Base-by-base conservation (phyloP, 92 coral and sea anemone genomes). In the Blastomussa wellsi region DNA sequence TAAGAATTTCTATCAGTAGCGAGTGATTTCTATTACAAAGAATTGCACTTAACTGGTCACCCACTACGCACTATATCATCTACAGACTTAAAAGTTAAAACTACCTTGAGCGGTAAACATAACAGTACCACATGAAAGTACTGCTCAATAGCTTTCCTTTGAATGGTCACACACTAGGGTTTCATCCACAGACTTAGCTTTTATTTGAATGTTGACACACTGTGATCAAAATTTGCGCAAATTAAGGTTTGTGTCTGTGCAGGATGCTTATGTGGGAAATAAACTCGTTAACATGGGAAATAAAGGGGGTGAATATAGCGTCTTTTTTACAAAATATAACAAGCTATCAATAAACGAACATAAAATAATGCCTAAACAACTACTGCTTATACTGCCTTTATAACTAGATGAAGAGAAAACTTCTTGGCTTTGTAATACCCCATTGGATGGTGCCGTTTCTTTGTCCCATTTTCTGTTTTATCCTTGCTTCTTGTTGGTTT, bases 361-460 rank as follows among this genome's bases (percentile, higher is more conserved):
- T 32, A 20, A 49, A 44, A 48, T 20, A 72, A 72, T 36, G 24
- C 70, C 78, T 71, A 72, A 72, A 51, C 33, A 72, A 73, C 35
- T 53, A 53, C 5, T 48, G 70, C 62, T 87, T 76, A 94, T 26
- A 92, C 89, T 71, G 93, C 93, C 29, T 88, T 83, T 41, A 94
- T 88, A 36, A 69, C 67, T 16, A 93, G 73, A 14, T 88, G 87
- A 60, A 94, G 90, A 4, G 90, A 86, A 77, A 94, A 94, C 83
- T 88, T 92, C 84, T 93, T 94, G 75, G 95, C 94, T 82, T 90
- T 85, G 33, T 84, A 38, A 81, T 85, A 79, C 26, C 92, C 90
- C 26, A 79, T 37, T 3, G 48, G 60, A 31, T 26, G 90, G 1
- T 4, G 55, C 32, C 36, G 26, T 71, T 47, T 64, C 81, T 64